These are phyloP conservation scores for Agriopis marginaria DNA, from an alignment of 2,888 invertebrate genomes.

Conservation along the genomic window DNA sequence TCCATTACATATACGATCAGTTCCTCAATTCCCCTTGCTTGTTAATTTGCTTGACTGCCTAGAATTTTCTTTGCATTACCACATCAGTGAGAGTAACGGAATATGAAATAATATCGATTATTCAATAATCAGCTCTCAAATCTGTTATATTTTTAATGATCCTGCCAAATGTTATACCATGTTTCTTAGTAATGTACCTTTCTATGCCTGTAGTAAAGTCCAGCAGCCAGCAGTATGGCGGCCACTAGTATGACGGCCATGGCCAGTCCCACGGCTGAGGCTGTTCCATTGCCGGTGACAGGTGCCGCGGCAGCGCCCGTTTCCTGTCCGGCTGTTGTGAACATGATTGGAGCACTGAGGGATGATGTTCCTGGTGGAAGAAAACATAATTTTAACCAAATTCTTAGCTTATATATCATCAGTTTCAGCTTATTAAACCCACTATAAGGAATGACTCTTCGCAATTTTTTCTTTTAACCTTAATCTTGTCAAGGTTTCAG, in stretches of 20 bases:
- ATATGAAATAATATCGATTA: neutral
- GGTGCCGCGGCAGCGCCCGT: conserved; percentile 89
- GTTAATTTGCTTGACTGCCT: too few relatives aligned
- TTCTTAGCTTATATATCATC: neutral
- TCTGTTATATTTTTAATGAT: neutral
- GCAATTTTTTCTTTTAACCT: neutral
- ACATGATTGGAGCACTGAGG: conserved; percentile 90
- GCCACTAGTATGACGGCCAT: conserved; percentile 88
- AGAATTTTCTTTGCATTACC: too few relatives aligned
- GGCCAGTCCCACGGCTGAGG: conserved; percentile 88
- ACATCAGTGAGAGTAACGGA: too few relatives aligned
- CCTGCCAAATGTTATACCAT: neutral
- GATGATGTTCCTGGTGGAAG: conserved; percentile 89
- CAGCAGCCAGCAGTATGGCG: conserved; percentile 87
- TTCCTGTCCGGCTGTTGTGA: conserved; percentile 91
- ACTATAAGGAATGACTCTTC: neutral
- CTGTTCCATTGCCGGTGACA: conserved; percentile 83
- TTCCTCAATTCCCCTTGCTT: too few relatives aligned
- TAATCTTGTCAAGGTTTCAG: neutral
- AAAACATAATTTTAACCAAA: neutral
- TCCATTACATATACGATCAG: too few relatives aligned
- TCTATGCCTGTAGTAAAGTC: conserved; percentile 88
- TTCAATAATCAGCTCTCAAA: neutral
- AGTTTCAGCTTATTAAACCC: neutral
- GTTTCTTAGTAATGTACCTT: conserved; percentile 64